A percentile compares a stretch with the other conserved stretches of the same genome.
These are phyloP conservation scores for Hirundichthys speculiger DNA, from an alignment of 2,113 vertebrate genomes.

Conservation along the genomic window DNA sequence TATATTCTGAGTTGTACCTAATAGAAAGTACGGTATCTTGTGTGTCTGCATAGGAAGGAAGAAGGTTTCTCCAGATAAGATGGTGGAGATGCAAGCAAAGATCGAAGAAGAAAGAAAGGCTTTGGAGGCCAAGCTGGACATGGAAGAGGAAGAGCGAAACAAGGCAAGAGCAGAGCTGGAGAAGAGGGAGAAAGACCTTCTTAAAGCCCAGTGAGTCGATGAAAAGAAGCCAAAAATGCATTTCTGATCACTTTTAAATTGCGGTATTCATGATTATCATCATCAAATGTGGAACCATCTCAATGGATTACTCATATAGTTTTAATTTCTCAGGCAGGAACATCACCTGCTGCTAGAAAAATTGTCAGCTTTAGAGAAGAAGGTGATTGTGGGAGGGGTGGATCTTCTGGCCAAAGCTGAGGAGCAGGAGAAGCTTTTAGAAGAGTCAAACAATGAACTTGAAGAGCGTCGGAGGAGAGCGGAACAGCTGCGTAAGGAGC, in stretches of 20 bases:
- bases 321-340: constrained; percentile 84
- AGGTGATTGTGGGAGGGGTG: constrained; percentile 97
- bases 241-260: background rate
- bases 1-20: too few species aligned
- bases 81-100: constrained; percentile 98
- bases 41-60: constrained; percentile 86
- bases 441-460: constrained; percentile 97
- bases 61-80: constrained; percentile 97
- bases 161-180: constrained; percentile 96
- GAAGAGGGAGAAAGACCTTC: constrained; percentile 95
- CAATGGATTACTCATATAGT: background rate
- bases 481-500: constrained; percentile 93
- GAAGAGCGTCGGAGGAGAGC: constrained; percentile 93
- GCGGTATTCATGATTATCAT: background rate
- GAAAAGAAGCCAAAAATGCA: background rate
- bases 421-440: constrained; percentile 96
- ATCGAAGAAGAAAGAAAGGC: constrained; percentile 97
- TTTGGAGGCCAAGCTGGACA: constrained; percentile 97
- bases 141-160: constrained; percentile 99
- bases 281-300: background rate
- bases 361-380: constrained; percentile 93
- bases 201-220: constrained; percentile 94
- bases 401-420: constrained; percentile 98
- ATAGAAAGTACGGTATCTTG: background rate
- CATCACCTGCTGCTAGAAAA: constrained; percentile 95